Evolutionary conservation across 2,113 vertebrate genomes (phyloP).

Genomic region (Sebastes fasciatus): DNA sequence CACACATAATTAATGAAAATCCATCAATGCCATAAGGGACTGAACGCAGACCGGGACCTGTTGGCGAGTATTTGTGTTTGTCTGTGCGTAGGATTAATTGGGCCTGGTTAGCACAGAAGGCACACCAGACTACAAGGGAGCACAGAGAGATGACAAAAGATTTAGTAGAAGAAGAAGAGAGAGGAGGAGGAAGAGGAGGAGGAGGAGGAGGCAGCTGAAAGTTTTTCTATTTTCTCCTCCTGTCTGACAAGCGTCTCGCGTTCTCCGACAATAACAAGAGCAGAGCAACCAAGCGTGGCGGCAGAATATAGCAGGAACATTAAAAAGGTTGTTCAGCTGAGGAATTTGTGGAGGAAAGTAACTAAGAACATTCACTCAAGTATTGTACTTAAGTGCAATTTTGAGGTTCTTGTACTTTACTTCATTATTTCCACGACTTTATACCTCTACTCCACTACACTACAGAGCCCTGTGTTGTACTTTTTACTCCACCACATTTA

Average conservation of each 20-base stretch:
- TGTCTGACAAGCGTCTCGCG: constrained; percentile 39
- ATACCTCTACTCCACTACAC: background rate
- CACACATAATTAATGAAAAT: constrained; percentile 10
- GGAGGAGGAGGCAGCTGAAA: constrained; percentile 15
- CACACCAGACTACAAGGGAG: constrained; percentile 27
- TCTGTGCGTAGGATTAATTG: constrained; percentile 27
- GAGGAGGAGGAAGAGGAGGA: background rate
- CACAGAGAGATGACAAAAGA: constrained; percentile 42
- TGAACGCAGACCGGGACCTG: constrained; percentile 28
- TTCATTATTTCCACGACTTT: background rate
- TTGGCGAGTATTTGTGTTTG: constrained; percentile 31
- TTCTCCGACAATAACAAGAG: constrained; percentile 44
- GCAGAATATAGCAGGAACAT: constrained; percentile 39
- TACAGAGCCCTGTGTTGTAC: background rate
- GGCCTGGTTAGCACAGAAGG: constrained; percentile 48
- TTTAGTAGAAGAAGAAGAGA: background rate
- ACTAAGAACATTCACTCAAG: background rate
- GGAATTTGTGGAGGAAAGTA: background rate
- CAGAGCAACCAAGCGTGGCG: constrained; percentile 17
- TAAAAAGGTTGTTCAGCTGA: constrained; percentile 1
- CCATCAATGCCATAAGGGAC: constrained; percentile 26
- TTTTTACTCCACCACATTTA: background rate
- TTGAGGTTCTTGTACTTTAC: background rate
- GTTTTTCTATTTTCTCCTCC: constrained; percentile 49
- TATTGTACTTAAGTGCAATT: background rate